Evolutionary conservation across 2,113 vertebrate genomes (phyloP), one percentile per base, ranked within the genome.

Genomic region (Vicugna pacos): DNA sequence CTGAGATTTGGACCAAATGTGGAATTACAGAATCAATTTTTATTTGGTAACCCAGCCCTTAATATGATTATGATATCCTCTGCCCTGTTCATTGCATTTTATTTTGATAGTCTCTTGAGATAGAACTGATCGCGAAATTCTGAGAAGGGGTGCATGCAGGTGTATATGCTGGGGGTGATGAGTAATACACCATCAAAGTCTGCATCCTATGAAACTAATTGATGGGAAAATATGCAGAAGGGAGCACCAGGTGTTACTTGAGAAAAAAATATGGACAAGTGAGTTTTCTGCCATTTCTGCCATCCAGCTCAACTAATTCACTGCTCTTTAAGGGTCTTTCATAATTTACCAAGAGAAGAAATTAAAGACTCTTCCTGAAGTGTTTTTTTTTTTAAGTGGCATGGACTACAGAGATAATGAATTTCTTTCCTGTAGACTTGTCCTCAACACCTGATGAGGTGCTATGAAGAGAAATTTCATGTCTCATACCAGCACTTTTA

Each of bases 381-480:
- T 48, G 6, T 56, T 50, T 76, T 9, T 15, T 30, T 10, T 75
- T 77, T n/a, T 52, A 46, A 76, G 64, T 60, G 35, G 15, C 70
- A 82, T 38, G 42, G 48, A 54, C 60, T 95, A 7, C 77, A 94
- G 65, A 96, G n/a, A 89, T 91, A 95, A 97, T 97, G 92, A 94
- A 97, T 97, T 95, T 97, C 76, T 95, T 90, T 91, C 72, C 76
- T 77, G 42, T 56, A 94, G 89, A 88, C n/a, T 72, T 92, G 65
- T 62, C 52, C 54, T 92, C 67, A 96, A 70, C 85, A 84, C 58
- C 82, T 76, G 75, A 94, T 87, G 87, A 92, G 79, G 88, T 79
- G 15, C 90, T 88, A 60, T 64, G 67, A 67, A 95, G 91, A 93
- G 64, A 87, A 90, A 84, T 56, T 72, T 79, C 42, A 16, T n/a